Evolutionary conservation across 92 coral and sea anemone species (phyloP), one percentile per base, ranked within the genome.

Genomic region (Epizoanthus ramosus): DNA sequence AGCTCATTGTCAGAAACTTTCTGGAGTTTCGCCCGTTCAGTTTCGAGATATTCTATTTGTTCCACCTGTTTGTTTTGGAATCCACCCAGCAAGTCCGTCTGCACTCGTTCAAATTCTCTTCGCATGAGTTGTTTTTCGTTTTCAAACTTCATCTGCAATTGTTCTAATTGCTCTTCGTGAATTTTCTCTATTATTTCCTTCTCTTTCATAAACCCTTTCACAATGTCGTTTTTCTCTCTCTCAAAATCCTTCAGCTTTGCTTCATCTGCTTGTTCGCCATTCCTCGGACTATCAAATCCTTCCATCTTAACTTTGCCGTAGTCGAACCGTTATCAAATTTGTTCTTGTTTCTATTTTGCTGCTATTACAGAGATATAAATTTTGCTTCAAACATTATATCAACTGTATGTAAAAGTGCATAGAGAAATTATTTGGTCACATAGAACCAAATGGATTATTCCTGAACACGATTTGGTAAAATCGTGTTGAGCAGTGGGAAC

Each of bases 141-240:
- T 58, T 91, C 91, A 63, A 86, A 85, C 52, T 68, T 64, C 12
- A 19, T 16, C 16, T 73, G 56, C 3, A 91, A 75, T 14, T 75
- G 54, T 4, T 86, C 73, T 35, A 91, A 24, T 54, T 93, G 85
- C 35, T 86, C 91, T 50, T 75, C 72, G 15, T 91, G 97, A 63
- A 86, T 80, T 39, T 45, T 56, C 58, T 80, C 88, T 23, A 91
- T 88, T 19, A 91, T 84, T 86, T 91, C 94, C 53, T 93, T 93
- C 71, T 93, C 94, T 53, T 86, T 88, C 12, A 93, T 85, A 79
- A 91, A 93, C 12, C 97, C 94, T 22, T 84, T 75, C 43, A 90
- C 87, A 35, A 93, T 88, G 61, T 93, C 94, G 31, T 84, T 81
- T 83, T 91, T 91, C 60, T 91, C 94, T 43, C 69, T 74, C 63